Evolutionary conservation across 2,888 invertebrate species (phyloP).

Genomic region (Acronicta alni): DNA sequence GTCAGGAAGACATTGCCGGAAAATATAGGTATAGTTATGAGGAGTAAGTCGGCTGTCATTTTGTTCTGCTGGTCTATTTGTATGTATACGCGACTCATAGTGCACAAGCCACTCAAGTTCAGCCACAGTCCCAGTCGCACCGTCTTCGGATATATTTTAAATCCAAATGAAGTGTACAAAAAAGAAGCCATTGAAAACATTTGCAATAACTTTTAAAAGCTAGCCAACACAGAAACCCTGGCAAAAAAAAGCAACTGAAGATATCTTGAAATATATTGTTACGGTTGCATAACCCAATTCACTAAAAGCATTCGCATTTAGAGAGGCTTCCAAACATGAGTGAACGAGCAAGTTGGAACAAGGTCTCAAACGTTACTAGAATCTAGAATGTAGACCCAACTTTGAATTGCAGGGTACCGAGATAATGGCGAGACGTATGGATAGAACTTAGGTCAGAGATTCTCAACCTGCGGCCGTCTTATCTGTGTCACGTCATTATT

Average conservation of each 20-base stretch:
- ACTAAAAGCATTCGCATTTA: slow-evolving; percentile 45
- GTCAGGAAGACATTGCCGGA: no score
- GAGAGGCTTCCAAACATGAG: slow-evolving; percentile 41
- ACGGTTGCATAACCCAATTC: slow-evolving; percentile 28
- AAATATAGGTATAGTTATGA: no score
- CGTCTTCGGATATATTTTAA: no score
- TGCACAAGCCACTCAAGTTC: no score
- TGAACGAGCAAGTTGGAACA: slow-evolving; percentile 47
- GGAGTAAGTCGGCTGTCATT: no score
- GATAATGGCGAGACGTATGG: slow-evolving; percentile 55
- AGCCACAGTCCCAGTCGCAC: no score
- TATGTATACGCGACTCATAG: no score
- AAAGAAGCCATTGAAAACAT: background rate
- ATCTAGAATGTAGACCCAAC: slow-evolving; percentile 46
- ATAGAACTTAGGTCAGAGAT: slow-evolving; percentile 32
- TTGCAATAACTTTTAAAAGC: background rate
- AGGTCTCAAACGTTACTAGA: slow-evolving; percentile 41
- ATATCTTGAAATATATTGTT: slow-evolving; percentile 24
- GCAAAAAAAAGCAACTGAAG: slow-evolving; percentile 3
- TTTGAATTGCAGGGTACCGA: slow-evolving; percentile 46
- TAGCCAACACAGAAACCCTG: background rate
- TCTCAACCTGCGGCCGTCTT: slow-evolving; percentile 25
- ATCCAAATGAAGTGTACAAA: no score
- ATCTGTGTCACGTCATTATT: slow-evolving; percentile 9
- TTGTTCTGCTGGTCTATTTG: no score